Conservation (phyloP, 1,140 invertebrate species). For the Colletes latitarsis region DNA sequence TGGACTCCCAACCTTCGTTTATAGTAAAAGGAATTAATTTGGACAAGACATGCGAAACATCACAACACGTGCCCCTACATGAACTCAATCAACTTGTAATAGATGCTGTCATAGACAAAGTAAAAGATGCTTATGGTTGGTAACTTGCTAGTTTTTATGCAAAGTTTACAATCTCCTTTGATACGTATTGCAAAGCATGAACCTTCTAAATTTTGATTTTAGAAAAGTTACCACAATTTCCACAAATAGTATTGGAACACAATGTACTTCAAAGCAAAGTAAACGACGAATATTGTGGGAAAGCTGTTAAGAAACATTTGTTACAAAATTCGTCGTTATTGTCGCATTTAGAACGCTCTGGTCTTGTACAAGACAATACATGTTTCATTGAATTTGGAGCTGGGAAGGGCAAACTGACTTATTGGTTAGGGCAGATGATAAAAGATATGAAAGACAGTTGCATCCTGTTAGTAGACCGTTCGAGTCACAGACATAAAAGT, state of each 20-base stretch:
- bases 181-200: not conserved
- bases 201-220: constrained; percentile 38
- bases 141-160: constrained; percentile 10
- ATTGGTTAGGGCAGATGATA: constrained; percentile 86
- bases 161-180: not conserved
- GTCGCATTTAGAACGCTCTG: constrained; percentile 82
- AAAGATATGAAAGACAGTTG: constrained; percentile 79
- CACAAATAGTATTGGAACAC: constrained; percentile 78
- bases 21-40: constrained; percentile 85
- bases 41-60: constrained; percentile 55
- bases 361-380: constrained; percentile 82
- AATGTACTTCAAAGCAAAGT: constrained; percentile 83
- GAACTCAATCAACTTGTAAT: constrained; percentile 65
- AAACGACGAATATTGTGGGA: constrained; percentile 83
- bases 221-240: constrained; percentile 78
- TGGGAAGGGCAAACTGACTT: constrained; percentile 89
- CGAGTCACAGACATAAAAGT: constrained; percentile 89
- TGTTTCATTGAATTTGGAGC: constrained; percentile 93
- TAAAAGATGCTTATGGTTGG: constrained; percentile 73
- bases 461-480: constrained; percentile 89
- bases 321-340: constrained; percentile 87
- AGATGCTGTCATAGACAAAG: constrained; percentile 71
- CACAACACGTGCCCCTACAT: constrained; percentile 65
- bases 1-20: constrained; percentile 81
- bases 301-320: constrained; percentile 85